phyloP scores from a whole-genome alignment of 2,113 vertebrate species.

The Montifringilla adamsi region DNA sequence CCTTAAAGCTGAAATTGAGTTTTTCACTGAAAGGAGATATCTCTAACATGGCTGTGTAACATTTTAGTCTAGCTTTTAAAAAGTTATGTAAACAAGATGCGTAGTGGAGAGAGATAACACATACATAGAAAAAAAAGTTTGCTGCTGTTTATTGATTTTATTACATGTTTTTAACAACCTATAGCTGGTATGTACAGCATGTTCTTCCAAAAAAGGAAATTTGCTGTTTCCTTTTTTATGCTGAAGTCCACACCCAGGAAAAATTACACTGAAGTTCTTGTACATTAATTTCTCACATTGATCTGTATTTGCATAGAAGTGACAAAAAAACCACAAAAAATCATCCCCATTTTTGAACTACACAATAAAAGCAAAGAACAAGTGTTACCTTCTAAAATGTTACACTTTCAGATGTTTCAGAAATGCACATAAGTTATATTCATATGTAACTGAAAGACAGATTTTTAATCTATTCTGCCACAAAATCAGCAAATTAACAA shows the following conservation, averaged over 20 bases:
- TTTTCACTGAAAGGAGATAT: not conserved
- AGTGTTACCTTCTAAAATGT: not conserved
- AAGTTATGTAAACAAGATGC: not conserved
- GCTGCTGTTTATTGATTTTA: not conserved
- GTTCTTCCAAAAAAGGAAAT: conserved; percentile 39
- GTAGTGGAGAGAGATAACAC: not conserved
- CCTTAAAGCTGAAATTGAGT: not conserved
- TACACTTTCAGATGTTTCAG: not conserved
- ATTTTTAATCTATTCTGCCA: not conserved
- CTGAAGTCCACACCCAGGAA: conserved; percentile 24
- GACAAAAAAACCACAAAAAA: not conserved
- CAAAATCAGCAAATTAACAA: not conserved
- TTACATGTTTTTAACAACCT: not conserved
- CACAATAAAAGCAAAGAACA: not conserved
- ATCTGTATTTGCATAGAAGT: not conserved
- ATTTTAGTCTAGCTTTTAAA: not conserved
- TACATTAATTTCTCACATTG: not conserved
- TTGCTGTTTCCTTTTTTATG: conserved; percentile 25
- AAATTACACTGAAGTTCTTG: conserved; percentile 2
- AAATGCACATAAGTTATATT: not conserved
- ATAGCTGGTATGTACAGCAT: not conserved
- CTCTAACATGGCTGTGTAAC: not conserved
- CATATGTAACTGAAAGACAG: not conserved
- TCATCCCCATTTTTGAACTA: not conserved
- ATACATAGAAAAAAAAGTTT: not conserved